phyloP scores from a whole-genome alignment of 2,888 invertebrate genomes.

The Diaperis boleti region DNA sequence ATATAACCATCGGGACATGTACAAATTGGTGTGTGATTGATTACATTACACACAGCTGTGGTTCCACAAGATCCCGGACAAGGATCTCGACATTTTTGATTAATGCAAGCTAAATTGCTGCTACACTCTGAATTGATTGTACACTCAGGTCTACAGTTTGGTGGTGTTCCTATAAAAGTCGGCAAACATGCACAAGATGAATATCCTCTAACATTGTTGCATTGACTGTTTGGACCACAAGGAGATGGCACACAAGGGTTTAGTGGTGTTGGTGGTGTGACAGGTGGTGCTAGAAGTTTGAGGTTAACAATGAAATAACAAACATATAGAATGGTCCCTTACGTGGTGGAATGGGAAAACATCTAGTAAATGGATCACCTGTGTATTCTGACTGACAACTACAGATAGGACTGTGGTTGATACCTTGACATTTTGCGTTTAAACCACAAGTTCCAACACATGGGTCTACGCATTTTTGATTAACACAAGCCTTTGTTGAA shows the following conservation, averaged over 20 bases:
- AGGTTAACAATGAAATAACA: not conserved
- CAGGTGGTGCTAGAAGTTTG: constrained; percentile 34
- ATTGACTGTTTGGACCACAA: constrained; percentile 83
- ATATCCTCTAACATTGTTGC: constrained; percentile 70
- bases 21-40: constrained; percentile 83
- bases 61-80: constrained; percentile 83
- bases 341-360: constrained; percentile 69
- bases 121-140: constrained; percentile 80
- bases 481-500: constrained; percentile 63
- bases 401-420: constrained; percentile 82
- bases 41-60: constrained; percentile 79
- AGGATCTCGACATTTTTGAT: constrained; percentile 82
- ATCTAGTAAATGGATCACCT: constrained; percentile 82
- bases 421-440: constrained; percentile 67
- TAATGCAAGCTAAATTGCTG: constrained; percentile 80
- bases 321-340: constrained; percentile 43
- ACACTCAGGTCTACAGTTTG: constrained; percentile 77
- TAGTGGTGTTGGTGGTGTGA: constrained; percentile 43
- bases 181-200: constrained; percentile 75
- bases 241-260: constrained; percentile 81
- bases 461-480: constrained; percentile 64
- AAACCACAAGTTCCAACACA: constrained; percentile 70
- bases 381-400: constrained; percentile 67
- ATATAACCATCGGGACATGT: constrained; percentile 71
- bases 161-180: constrained; percentile 77